Base-by-base conservation (phyloP, 1,140 invertebrate species). In the Drosophila ohnishii region DNA sequence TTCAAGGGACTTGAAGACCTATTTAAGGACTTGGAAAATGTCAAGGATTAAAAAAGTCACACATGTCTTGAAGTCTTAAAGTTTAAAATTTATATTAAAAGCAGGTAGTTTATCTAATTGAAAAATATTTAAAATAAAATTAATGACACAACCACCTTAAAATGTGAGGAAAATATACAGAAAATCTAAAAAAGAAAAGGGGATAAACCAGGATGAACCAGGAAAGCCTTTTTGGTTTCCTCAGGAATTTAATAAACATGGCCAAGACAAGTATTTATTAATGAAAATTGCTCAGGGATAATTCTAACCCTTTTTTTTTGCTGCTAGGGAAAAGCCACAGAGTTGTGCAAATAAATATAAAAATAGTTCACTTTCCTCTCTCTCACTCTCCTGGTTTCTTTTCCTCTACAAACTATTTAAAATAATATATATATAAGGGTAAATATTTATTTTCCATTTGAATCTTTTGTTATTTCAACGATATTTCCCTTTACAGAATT, bases 381-480 rank as follows among this genome's bases (percentile, higher is more conserved):
- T 6, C 10, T 11, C 5, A 3, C 10, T 1, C 1, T 6, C 30
- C 8, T 32, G 30, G 8, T 32, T 32, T 19, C 19, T 32, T 13
- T 13, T 13, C 4, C 11, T 1, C 14, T 5, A 5, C 13, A 14
- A 14, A 9, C 2, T 10, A 22, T 28, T 28, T 14, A 28, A 48
- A 28, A 48, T 11, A n/a, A 48, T 30, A 28, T 48, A 5, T 25
- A 5, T 28, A 11, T 8, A 7, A 10, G 16, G 5, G 34, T n/a
- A 14, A 59, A 39, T 11, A 63, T 63, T 60, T 60, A 61, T 34
- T 61, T 61, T 64, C 30, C 22, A 64, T 64, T 42, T 60, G 5
- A 32, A 19, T 16, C n/a, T 6, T 37, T 28, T 44, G 56, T 61
- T 61, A 11, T 59, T 59, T 39, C 16, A n/a, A 22, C 6, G 5